Evolutionary conservation across 2,888 invertebrate species (phyloP).

Genomic region (Xestobium rufovillosum): DNA sequence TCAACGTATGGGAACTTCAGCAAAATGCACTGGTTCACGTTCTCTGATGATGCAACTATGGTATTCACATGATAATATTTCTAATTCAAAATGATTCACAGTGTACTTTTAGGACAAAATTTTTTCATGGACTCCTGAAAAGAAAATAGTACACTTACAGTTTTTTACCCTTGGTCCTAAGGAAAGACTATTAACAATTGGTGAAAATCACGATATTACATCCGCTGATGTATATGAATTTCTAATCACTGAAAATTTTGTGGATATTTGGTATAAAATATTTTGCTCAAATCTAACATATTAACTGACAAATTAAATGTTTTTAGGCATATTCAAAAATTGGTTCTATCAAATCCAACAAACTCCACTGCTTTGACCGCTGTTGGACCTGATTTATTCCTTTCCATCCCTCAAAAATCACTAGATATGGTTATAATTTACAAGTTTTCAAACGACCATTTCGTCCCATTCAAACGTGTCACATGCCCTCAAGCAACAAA

Average conservation of each 20-base stretch:
- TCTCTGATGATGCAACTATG: neutral
- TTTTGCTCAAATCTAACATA: too few relatives aligned
- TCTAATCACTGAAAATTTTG: constrained; percentile 22
- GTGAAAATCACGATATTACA: constrained; percentile 22
- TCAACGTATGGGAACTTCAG: constrained; percentile 5
- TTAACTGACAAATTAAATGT: too few relatives aligned
- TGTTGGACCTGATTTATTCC: constrained; percentile 26
- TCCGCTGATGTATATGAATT: constrained; percentile 37
- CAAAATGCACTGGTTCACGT: neutral
- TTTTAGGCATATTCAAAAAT: constrained; percentile 32
- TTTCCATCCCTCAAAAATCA: constrained; percentile 34
- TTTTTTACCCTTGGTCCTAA: constrained; percentile 26
- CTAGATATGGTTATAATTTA: constrained; percentile 29
- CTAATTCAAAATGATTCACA: too few relatives aligned
- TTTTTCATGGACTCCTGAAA: constrained; percentile 22
- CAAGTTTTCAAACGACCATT: constrained; percentile 28
- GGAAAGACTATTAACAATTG: constrained; percentile 31
- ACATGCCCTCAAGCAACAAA: constrained; percentile 27
- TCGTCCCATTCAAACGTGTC: constrained; percentile 29
- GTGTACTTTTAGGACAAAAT: constrained; percentile 21
- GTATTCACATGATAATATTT: too few relatives aligned
- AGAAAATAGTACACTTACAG: constrained; percentile 26
- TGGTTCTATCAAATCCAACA: constrained; percentile 28
- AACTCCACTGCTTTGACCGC: constrained; percentile 29
- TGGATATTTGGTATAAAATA: constrained; percentile 37